These are phyloP conservation scores for Labeo catla DNA, from an alignment of 2,113 vertebrate genomes.

Conservation along the genomic window DNA sequence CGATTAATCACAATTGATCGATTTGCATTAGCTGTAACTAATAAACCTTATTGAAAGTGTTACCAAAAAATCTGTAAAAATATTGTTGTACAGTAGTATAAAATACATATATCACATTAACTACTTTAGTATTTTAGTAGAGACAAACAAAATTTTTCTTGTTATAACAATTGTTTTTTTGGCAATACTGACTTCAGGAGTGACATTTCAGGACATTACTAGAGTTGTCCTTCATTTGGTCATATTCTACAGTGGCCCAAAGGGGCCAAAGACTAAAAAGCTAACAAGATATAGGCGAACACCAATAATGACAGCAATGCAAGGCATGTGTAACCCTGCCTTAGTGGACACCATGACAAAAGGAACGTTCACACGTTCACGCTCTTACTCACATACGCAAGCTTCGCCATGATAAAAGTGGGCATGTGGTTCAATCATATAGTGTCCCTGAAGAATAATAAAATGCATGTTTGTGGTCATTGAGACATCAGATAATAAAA, in stretches of 20 bases:
- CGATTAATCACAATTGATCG: no score
- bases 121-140: background rate
- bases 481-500: background rate
- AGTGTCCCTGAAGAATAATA: constrained; percentile 15
- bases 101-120: background rate
- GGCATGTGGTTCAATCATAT: background rate
- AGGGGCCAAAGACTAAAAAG: constrained; percentile 68
- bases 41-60: no score
- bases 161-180: background rate
- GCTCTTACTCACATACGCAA: constrained; percentile 18
- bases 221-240: constrained; percentile 54
- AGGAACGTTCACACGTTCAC: constrained; percentile 1
- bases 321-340: constrained; percentile 63
- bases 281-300: constrained; percentile 67
- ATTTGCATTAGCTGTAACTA: no score
- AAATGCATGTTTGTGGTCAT: constrained; percentile 8
- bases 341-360: constrained; percentile 19
- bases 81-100: background rate
- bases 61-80: background rate
- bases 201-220: background rate
- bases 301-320: constrained; percentile 71
- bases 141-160: background rate
- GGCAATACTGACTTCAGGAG: background rate
- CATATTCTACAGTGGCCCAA: constrained; percentile 61
- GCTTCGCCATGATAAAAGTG: background rate